phyloP scores from a whole-genome alignment of 2,888 invertebrate species.

The Cecidostiba fungosa region DNA sequence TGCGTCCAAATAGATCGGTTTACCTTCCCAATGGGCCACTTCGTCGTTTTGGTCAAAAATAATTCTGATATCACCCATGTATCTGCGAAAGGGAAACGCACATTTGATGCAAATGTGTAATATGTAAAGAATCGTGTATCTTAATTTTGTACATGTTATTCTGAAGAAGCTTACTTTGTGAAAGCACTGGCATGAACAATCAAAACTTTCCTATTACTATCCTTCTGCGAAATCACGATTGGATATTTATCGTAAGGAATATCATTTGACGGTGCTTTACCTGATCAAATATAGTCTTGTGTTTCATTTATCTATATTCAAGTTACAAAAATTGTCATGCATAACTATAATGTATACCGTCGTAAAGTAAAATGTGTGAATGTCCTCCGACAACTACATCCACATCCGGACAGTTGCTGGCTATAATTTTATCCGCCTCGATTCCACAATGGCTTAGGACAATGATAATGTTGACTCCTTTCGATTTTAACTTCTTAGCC shows the following conservation, averaged over 20 bases:
- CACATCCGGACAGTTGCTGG: constrained; percentile 84
- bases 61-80: constrained; percentile 89
- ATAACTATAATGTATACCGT: constrained; percentile 17
- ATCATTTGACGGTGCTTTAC: constrained; percentile 71
- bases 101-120: no score
- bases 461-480: constrained; percentile 89
- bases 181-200: constrained; percentile 88
- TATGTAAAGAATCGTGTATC: no score
- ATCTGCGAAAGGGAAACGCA: no score
- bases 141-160: no score
- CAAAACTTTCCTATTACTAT: constrained; percentile 83
- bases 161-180: constrained; percentile 80
- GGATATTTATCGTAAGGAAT: constrained; percentile 86
- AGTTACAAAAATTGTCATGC: no score
- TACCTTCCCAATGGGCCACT: constrained; percentile 85
- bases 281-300: constrained; percentile 60
- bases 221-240: constrained; percentile 83
- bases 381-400: constrained; percentile 94
- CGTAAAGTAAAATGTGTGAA: constrained; percentile 87
- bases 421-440: constrained; percentile 85
- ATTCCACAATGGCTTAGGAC: constrained; percentile 92
- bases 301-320: no score
- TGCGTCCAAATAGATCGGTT: constrained; percentile 86
- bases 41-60: constrained; percentile 86
- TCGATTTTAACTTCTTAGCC: constrained; percentile 83